Evolutionary conservation across 1,140 invertebrate species (phyloP).

Genomic region (Neodiprion virginianus): DNA sequence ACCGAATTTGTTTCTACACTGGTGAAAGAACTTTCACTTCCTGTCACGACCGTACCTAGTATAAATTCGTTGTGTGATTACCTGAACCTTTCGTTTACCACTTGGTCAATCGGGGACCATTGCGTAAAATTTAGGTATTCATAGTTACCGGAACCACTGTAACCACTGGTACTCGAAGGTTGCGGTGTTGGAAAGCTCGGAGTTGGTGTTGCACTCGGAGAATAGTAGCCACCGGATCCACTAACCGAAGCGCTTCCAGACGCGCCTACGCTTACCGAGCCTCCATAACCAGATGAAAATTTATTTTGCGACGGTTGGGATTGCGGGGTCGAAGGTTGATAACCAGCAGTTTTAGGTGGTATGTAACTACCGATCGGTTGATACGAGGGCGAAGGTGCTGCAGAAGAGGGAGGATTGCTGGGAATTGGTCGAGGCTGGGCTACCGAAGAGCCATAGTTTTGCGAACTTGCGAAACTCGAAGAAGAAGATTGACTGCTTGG

Average conservation of each 20-base stretch:
- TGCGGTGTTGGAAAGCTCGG: conserved; percentile 44
- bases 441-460: neutral
- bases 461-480: conserved; percentile 21
- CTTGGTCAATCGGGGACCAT: too few species aligned
- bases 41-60: neutral
- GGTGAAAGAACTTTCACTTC: neutral
- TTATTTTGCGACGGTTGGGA: conserved; percentile 38
- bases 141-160: neutral
- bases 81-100: too few species aligned
- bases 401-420: conserved; percentile 42
- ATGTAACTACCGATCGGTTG: conserved; percentile 52
- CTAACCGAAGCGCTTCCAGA: conserved; percentile 20
- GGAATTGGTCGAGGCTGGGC: neutral
- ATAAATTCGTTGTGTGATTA: neutral
- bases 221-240: conserved; percentile 21
- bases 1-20: neutral
- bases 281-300: neutral
- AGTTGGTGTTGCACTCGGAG: conserved; percentile 29
- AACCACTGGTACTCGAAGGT: neutral
- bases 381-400: conserved; percentile 53
- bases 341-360: conserved; percentile 44
- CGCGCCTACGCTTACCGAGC: conserved; percentile 26
- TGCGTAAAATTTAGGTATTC: neutral
- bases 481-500: conserved; percentile 25
- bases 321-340: conserved; percentile 54